phyloP scores from a whole-genome alignment of 2,888 invertebrate species.

The Zaprionus lineosus region DNA sequence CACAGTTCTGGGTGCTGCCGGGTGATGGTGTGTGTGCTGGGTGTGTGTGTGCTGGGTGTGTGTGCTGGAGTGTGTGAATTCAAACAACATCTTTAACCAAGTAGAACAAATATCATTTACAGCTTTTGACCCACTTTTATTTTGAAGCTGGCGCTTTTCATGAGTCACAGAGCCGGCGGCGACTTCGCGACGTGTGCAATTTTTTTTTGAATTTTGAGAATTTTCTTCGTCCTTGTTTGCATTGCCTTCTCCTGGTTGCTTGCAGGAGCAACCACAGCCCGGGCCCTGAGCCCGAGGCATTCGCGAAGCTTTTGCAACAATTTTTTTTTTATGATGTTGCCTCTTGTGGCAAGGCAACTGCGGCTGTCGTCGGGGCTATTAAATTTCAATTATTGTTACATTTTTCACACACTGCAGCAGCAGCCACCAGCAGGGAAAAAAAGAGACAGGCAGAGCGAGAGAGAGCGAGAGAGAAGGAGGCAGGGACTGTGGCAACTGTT shows the following conservation, averaged over 20 bases:
- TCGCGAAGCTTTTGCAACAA: constrained; percentile 39
- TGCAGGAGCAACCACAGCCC: constrained; percentile 34
- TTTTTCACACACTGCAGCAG: constrained; percentile 64
- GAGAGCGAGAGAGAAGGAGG: too few species aligned
- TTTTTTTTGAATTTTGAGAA: constrained; percentile 63
- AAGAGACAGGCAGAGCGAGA: constrained; percentile 19
- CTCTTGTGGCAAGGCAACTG: constrained; percentile 43
- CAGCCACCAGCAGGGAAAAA: neutral
- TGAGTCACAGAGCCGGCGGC: constrained; percentile 52
- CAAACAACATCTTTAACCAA: constrained; percentile 69
- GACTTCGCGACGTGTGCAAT: constrained; percentile 59
- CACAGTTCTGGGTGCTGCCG: neutral
- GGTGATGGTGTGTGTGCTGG: neutral
- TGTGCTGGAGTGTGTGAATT: constrained; percentile 5
- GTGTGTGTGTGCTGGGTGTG: neutral
- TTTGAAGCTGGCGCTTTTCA: constrained; percentile 62
- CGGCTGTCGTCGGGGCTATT: constrained; percentile 70
- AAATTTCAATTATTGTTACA: constrained; percentile 78
- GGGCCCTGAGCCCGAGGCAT: constrained; percentile 27
- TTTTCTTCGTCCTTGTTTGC: constrained; percentile 20
- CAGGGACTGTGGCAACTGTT: too few species aligned
- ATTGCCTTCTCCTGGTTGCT: constrained; percentile 3
- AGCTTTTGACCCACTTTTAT: constrained; percentile 75
- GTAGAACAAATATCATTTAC: constrained; percentile 78
- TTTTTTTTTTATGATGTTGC: constrained; percentile 41